Conservation (phyloP, 1,140 invertebrate genomes). For the Tyrophagus putrescentiae region DNA sequence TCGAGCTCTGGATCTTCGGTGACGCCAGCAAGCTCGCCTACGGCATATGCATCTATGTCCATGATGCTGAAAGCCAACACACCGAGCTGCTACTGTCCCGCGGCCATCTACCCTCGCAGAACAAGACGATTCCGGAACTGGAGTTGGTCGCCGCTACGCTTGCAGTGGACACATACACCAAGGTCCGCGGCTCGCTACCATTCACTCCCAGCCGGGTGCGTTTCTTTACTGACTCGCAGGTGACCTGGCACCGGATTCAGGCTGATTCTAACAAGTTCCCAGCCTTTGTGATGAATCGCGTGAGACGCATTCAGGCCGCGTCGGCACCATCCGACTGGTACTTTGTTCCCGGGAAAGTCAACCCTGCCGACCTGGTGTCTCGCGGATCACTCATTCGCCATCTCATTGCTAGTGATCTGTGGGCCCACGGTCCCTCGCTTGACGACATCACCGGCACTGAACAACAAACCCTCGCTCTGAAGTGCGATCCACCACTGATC, state of each 20-base stretch:
- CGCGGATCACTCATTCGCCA: no score
- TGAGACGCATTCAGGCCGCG: no score
- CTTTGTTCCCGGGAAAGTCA: no score
- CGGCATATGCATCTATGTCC: no score
- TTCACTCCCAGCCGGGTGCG: not conserved
- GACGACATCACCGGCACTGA: no score
- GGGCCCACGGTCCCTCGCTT: no score
- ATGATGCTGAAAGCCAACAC: not conserved
- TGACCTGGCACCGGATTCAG: not conserved
- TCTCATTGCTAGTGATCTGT: no score
- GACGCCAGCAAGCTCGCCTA: not conserved
- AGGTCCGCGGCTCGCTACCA: not conserved
- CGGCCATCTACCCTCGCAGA: not conserved
- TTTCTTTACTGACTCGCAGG: not conserved
- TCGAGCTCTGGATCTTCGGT: not conserved
- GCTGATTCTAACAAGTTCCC: not conserved
- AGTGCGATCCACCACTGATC: no score
- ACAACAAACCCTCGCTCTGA: no score
- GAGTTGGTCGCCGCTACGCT: not conserved
- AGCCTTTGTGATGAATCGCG: no score
- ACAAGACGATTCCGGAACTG: not conserved
- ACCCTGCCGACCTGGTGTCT: no score
- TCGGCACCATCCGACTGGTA: no score
- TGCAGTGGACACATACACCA: not conserved
- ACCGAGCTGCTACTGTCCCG: not conserved